A percentile compares a stretch with the other conserved stretches of the same genome.
These are phyloP conservation scores for Hiodon alosoides DNA, from an alignment of 2,113 vertebrate genomes.

Conservation along the genomic window DNA sequence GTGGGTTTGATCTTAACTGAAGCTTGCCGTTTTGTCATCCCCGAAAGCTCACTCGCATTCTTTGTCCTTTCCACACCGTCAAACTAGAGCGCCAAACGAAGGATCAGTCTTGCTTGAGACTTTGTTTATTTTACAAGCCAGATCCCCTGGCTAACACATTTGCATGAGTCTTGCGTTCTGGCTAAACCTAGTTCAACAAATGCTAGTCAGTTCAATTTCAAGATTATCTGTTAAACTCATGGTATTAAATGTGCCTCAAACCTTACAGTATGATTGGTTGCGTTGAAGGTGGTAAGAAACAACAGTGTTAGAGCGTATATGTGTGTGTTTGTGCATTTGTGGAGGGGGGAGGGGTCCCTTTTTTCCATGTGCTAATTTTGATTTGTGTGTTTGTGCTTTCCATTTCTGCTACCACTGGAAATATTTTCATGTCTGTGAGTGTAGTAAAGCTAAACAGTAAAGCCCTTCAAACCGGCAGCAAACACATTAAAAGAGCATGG, in stretches of 20 bases:
- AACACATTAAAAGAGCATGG: constrained; percentile 61
- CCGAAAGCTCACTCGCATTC: too few relatives aligned
- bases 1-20: too few relatives aligned
- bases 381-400: constrained; percentile 67
- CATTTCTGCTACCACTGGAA: constrained; percentile 66
- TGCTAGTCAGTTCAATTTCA: not conserved
- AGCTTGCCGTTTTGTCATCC: too few relatives aligned
- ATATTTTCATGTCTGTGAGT: constrained; percentile 67
- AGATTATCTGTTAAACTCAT: not conserved
- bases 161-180: not conserved
- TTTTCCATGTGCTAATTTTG: constrained; percentile 59
- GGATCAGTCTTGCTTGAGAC: not conserved
- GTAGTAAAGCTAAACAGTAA: constrained; percentile 55
- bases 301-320: constrained; percentile 17
- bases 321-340: constrained; percentile 38
- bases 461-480: constrained; percentile 56
- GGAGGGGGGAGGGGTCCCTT: constrained; percentile 16
- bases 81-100: not conserved
- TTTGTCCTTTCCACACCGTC: too few relatives aligned
- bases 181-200: not conserved
- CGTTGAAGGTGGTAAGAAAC: constrained; percentile 7
- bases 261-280: not conserved
- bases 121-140: not conserved
- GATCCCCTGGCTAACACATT: not conserved
- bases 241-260: constrained; percentile 18